These are phyloP conservation scores for Eciton burchellii DNA, from an alignment of 1,140 invertebrate species.

Conservation along the genomic window DNA sequence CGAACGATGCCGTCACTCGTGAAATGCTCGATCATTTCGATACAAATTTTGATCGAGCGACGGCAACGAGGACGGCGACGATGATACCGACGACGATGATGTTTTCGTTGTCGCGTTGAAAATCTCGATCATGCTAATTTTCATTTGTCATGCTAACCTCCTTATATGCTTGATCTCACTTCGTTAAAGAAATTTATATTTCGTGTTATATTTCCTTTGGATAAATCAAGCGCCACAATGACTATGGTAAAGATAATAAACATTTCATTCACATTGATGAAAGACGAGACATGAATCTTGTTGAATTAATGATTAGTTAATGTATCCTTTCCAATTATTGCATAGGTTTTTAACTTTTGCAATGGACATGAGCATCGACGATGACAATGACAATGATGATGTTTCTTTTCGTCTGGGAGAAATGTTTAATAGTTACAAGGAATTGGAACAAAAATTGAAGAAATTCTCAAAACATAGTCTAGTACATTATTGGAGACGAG, in stretches of 20 bases:
- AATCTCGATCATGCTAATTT: neutral
- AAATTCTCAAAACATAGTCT: conserved; percentile 81
- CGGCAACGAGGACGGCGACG: conserved; percentile 3
- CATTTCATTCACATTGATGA: neutral
- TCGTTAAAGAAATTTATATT: neutral
- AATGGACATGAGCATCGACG: conserved; percentile 69
- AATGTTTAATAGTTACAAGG: conserved; percentile 83
- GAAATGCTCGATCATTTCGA: neutral
- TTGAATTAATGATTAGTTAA: neutral
- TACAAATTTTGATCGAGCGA: neutral
- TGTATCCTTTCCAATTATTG: neutral
- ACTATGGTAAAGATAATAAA: conserved; percentile 27
- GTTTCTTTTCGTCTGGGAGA: conserved; percentile 82
- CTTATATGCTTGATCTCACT: neutral
- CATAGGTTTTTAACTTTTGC: conserved; percentile 55
- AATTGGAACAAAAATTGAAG: conserved; percentile 81
- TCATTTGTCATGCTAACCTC: neutral
- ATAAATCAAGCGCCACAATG: neutral
- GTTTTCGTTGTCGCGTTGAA: neutral
- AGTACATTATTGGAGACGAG: conserved; percentile 84
- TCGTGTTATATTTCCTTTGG: neutral
- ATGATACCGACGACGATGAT: neutral
- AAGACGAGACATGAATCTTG: conserved; percentile 9
- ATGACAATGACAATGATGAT: conserved; percentile 77
- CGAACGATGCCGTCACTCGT: conserved; percentile 39